Evolutionary conservation across 2,113 vertebrate species (phyloP).

Genomic region (Centropus bengalensis): DNA sequence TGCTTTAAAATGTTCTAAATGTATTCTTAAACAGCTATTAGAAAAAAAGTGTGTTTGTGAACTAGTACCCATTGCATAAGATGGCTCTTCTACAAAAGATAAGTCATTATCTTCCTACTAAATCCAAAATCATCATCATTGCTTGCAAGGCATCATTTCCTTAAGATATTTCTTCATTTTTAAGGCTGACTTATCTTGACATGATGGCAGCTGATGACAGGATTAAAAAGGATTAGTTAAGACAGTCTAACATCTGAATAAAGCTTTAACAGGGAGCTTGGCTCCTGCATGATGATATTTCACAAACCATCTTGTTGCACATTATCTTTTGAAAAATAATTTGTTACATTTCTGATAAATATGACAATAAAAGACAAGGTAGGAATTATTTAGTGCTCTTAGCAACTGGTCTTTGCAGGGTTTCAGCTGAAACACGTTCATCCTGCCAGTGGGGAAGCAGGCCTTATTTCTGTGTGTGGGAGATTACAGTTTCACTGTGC

Average conservation of each 20-base stretch:
- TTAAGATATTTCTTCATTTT: conserved; percentile 17
- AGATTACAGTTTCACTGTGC: conserved; percentile 48
- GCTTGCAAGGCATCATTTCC: conserved; percentile 22
- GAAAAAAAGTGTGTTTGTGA: not conserved
- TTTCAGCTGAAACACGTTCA: conserved; percentile 34
- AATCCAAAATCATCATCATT: conserved; percentile 24
- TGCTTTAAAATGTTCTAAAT: not conserved
- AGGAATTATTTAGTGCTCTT: conserved; percentile 28
- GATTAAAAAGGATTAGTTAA: conserved; percentile 38
- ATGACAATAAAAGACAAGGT: not conserved
- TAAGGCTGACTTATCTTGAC: conserved; percentile 43
- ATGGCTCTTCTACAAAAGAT: not conserved
- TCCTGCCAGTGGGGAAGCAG: conserved; percentile 29
- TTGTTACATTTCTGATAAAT: conserved; percentile 22
- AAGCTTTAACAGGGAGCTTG: conserved; percentile 17
- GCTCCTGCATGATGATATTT: not conserved
- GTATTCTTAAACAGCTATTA: not conserved
- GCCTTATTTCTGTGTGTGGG: conserved; percentile 5
- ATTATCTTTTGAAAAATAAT: not conserved
- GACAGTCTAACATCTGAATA: not conserved
- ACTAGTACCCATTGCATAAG: not conserved
- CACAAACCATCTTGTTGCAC: not conserved
- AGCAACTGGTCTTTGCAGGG: not conserved
- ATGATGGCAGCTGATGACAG: not conserved
- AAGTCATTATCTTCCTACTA: not conserved